These are phyloP conservation scores for honey bee (Apis mellifera) DNA, from an alignment of 1,140 invertebrate genomes.

Conservation along the genomic window DNA sequence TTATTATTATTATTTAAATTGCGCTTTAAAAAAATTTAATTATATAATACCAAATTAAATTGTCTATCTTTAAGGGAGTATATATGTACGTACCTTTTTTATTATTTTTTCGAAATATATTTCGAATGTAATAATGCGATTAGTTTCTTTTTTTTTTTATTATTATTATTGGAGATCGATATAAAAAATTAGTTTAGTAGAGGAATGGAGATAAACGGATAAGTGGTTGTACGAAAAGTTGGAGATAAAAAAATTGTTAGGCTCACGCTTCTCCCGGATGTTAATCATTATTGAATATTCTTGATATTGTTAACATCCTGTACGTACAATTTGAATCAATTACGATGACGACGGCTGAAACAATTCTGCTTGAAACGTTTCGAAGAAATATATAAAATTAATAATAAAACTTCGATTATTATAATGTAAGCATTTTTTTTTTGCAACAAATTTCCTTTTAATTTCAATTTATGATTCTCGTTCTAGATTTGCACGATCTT, in stretches of 20 bases:
- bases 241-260: background rate
- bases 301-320: slow-evolving; percentile 17
- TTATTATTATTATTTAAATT: background rate
- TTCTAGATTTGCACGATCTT: too few species aligned
- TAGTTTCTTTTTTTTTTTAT: background rate
- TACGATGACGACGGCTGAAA: background rate
- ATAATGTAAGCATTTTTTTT: too few species aligned
- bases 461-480: too few species aligned
- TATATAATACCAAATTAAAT: background rate
- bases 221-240: background rate
- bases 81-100: too few species aligned
- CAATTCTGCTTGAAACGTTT: background rate
- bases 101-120: too few species aligned
- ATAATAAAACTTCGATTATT: background rate
- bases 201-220: too few species aligned
- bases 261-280: too few species aligned
- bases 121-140: too few species aligned
- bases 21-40: background rate
- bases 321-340: background rate
- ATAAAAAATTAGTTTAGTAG: background rate
- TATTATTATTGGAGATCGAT: too few species aligned
- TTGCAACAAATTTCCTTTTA: too few species aligned
- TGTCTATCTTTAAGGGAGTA: background rate
- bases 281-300: background rate
- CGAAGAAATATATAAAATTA: background rate